Base-by-base conservation (phyloP, 2,797 vertebrate genomes). In the Percopsis omiscomaycus region DNA sequence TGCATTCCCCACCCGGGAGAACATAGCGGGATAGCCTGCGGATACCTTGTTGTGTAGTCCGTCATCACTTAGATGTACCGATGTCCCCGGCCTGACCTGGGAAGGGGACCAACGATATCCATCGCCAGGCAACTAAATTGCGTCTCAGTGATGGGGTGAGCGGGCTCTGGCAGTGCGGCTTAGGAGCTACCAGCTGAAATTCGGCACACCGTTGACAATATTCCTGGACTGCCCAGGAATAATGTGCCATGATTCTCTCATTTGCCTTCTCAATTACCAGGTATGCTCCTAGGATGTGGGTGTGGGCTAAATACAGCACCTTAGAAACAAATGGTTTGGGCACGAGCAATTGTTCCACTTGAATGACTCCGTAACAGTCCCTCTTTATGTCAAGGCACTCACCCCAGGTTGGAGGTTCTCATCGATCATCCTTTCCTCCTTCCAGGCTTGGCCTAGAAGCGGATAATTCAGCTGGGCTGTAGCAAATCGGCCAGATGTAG, bases 21-120 rank as follows among this genome's bases (percentile, higher is more conserved):
- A 61, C 1, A 67, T 5, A 61, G 42, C 16, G 55, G 64, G n/a
- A 66, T 54, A 4, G 47, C 65, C 15, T 60, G 57, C 0, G 56
- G 48, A 15, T 68, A 68, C 3, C 37, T 13, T 9, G 58, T 68
- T 14, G 37, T 27, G 46, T 68, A 61, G 29, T 68, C 59, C 11
- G 61, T n/a, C 11, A 68, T 55, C 1, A 61, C 66, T 11, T 61
- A 28, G n/a, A 60, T 54, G 11, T 61, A 61, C 1, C 48, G 49
- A 10, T 61, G 66, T 13, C 59, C 52, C 4, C 29, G 51, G 50
- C 30, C 30, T 32, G 30, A 32, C 30, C 30, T 32, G 30, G 30
- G 30, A 32, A 32, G 30, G 30, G 30, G 66, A 0, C 66, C 29
- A 3, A 68, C 42, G 11, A 54, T 30, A 37, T 55, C 37, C 56